These are phyloP conservation scores for Neoniphon sammara DNA, from an alignment of 2,797 vertebrate genomes.

Conservation along the genomic window DNA sequence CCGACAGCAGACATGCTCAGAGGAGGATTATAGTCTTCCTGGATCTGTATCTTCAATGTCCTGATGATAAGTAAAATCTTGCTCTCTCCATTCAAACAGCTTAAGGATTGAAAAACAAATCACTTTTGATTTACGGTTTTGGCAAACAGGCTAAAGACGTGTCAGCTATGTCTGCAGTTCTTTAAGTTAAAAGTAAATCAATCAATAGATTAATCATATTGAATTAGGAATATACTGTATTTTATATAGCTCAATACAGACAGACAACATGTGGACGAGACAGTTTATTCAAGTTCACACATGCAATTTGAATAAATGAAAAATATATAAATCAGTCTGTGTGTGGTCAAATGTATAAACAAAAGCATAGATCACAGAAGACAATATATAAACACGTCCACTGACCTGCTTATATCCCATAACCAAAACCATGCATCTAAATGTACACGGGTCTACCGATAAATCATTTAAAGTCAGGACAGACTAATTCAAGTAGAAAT, in stretches of 20 bases:
- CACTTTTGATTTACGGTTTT: not conserved
- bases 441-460: conserved; percentile 30
- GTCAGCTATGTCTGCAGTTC: not conserved
- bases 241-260: conserved; percentile 6
- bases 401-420: conserved; percentile 1
- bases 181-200: conserved; percentile 1
- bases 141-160: not conserved
- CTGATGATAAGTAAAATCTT: not conserved
- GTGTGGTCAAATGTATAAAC: conserved; percentile 11
- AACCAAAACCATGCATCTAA: conserved; percentile 31
- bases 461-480: conserved; percentile 48
- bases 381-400: conserved; percentile 7
- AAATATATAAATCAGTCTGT: not conserved
- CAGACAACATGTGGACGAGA: not conserved
- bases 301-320: conserved; percentile 6
- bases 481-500: conserved; percentile 26
- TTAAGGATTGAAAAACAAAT: not conserved
- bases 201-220: not conserved
- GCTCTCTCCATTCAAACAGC: not conserved
- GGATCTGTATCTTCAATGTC: not conserved
- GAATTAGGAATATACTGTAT: not conserved
- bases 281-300: conserved; percentile 54
- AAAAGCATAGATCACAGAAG: conserved; percentile 13
- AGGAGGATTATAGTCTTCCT: no score
- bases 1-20: no score